Evolutionary conservation across 2,113 vertebrate genomes (phyloP).

Genomic region (Thamnophis sirtalis): DNA sequence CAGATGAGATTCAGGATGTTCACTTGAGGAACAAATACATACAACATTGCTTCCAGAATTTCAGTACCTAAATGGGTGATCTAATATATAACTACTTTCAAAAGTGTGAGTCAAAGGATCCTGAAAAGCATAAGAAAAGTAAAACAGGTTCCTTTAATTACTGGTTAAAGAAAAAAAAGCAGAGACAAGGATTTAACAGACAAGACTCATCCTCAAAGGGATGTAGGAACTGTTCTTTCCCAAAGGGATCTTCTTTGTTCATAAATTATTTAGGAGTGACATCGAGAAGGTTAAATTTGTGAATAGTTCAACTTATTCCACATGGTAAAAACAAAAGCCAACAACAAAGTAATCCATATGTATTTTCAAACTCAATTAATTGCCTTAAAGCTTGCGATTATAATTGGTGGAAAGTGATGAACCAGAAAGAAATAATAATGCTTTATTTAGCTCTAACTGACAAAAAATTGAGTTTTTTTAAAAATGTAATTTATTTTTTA

Average conservation of each 20-base stretch:
- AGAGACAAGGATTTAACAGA: not conserved
- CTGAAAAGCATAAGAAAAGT: not conserved
- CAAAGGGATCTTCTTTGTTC: not conserved
- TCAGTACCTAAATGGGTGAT: not conserved
- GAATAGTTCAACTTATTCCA: not conserved
- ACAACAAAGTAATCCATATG: not conserved
- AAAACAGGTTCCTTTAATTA: not conserved
- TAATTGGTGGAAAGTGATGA: not conserved
- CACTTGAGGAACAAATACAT: not conserved
- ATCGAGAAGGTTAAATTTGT: not conserved
- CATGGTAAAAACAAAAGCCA: not conserved
- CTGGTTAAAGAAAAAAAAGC: not conserved
- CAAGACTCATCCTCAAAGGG: not conserved
- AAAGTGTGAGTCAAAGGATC: not conserved
- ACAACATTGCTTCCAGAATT: not conserved
- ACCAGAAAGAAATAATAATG: not conserved
- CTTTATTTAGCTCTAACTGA: not conserved
- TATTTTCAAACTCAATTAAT: not conserved
- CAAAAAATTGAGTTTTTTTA: not conserved
- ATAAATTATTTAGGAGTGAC: not conserved
- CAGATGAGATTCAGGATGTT: not conserved
- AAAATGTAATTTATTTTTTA: too few relatives aligned
- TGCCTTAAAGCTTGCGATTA: not conserved
- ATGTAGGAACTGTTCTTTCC: not conserved
- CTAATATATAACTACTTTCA: not conserved